Evolutionary conservation across 2,113 vertebrate genomes (phyloP).

Genomic region (Pachyramphus minor): DNA sequence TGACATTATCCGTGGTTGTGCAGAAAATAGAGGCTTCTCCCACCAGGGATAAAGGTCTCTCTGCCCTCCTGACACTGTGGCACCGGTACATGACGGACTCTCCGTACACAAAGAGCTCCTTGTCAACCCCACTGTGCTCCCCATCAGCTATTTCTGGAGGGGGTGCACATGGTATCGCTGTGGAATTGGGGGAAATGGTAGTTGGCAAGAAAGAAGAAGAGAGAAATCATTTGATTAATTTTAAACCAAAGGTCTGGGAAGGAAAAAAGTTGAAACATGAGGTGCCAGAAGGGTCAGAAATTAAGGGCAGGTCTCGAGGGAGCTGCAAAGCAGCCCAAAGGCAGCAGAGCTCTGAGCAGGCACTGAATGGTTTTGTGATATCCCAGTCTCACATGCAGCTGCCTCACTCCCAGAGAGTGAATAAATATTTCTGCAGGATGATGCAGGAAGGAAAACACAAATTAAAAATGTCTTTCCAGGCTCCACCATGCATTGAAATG

Average conservation of each 20-base stretch:
- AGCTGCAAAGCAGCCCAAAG: background rate
- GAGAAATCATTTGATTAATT: accelerated
- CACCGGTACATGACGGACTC: background rate
- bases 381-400: background rate
- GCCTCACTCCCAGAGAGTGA: background rate
- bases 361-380: accelerated
- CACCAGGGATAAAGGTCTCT: background rate
- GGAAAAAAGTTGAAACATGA: background rate
- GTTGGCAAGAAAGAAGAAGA: background rate
- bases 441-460: background rate
- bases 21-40: slow-evolving; percentile 51
- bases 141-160: background rate
- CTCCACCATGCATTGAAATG: accelerated
- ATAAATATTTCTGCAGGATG: background rate
- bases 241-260: background rate
- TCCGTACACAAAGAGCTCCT: background rate
- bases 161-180: background rate
- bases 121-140: background rate
- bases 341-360: background rate
- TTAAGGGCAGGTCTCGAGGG: background rate
- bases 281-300: background rate
- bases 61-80: accelerated
- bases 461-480: background rate
- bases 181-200: background rate
- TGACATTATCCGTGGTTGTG: background rate